These are phyloP conservation scores for Meloidogyne chitwoodi DNA, from an alignment of 1,140 invertebrate genomes.

Conservation along the genomic window DNA sequence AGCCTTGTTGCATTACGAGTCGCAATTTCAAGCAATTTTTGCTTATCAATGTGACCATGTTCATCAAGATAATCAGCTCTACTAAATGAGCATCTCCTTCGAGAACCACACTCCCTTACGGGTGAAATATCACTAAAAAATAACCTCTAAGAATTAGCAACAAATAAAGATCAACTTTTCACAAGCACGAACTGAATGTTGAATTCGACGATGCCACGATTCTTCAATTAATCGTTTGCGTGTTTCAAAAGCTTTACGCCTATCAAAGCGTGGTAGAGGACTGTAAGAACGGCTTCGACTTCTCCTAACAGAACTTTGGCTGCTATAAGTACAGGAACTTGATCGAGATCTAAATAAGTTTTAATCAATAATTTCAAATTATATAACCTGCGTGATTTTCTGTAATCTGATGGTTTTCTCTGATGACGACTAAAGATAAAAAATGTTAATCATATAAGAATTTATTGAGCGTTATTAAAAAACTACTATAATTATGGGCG, in stretches of 20 bases:
- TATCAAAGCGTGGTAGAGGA: slow-evolving; percentile 1
- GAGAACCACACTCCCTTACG: neutral
- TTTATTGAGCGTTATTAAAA: neutral
- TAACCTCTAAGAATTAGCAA: neutral
- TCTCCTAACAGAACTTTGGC: neutral
- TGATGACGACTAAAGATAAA: neutral
- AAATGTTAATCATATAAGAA: neutral
- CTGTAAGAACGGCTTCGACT: neutral
- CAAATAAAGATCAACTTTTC: neutral
- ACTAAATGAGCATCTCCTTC: neutral
- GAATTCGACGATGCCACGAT: slow-evolving; percentile 18
- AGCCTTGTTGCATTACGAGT: slow-evolving; percentile 27
- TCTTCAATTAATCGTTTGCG: slow-evolving; percentile 12
- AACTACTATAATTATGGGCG: too few species aligned
- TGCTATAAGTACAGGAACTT: neutral
- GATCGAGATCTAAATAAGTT: neutral
- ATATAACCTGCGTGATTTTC: neutral
- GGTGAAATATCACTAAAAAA: neutral
- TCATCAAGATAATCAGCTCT: slow-evolving; percentile 18
- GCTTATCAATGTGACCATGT: slow-evolving; percentile 21
- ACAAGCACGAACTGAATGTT: slow-evolving; percentile 12
- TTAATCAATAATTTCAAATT: neutral
- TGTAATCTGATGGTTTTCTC: neutral
- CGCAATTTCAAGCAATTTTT: slow-evolving; percentile 31
- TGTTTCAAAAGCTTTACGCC: slow-evolving; percentile 6